These are phyloP conservation scores for Hetaerina titia DNA, from an alignment of 2,888 invertebrate species.

Conservation along the genomic window DNA sequence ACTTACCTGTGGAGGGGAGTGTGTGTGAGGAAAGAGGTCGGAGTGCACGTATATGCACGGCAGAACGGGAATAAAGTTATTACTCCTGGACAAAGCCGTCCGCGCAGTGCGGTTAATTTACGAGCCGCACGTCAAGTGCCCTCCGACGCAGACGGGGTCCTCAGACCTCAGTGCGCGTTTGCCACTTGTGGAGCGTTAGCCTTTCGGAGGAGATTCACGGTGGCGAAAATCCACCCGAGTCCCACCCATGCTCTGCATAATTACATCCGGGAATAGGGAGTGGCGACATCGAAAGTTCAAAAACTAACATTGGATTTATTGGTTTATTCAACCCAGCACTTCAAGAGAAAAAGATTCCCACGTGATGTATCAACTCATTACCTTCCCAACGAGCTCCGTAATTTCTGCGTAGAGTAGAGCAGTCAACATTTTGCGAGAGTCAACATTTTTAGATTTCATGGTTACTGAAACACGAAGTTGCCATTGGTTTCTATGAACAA, in stretches of 20 bases:
- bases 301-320: no score
- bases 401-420: no score
- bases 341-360: no score
- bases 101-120: background rate
- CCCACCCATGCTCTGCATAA: background rate
- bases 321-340: no score
- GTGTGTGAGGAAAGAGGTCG: background rate
- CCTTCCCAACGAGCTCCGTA: no score
- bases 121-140: background rate
- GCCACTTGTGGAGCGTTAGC: conserved; percentile 7
- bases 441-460: no score
- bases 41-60: background rate
- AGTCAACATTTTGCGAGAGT: no score
- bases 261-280: background rate
- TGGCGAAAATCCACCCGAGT: background rate
- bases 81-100: background rate
- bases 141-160: background rate
- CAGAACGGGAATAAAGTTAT: background rate
- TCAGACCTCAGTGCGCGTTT: background rate
- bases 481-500: no score
- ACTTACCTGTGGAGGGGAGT: background rate
- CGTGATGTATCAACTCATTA: no score
- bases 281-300: background rate
- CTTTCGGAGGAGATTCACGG: background rate
- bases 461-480: no score